Evolutionary conservation across 2,113 vertebrate genomes (phyloP).

Genomic region (Ancistrus triradiatus): DNA sequence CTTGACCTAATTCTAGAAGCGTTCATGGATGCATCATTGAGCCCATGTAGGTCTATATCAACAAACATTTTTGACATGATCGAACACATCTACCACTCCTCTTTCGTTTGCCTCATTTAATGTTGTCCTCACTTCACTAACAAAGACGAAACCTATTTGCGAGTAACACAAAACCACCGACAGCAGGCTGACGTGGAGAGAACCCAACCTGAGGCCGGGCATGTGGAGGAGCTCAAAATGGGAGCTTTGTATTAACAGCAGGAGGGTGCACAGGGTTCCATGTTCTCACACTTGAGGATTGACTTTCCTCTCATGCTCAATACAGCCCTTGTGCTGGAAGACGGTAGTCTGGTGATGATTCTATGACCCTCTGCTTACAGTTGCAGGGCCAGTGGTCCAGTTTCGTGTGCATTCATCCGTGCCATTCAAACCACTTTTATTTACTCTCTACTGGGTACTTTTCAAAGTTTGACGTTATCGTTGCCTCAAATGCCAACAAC

Average conservation of each 20-base stretch:
- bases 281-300: conserved; percentile 53
- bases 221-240: conserved; percentile 44
- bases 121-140: background rate
- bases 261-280: conserved; percentile 51
- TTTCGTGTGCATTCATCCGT: too few species aligned
- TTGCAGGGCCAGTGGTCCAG: too few species aligned
- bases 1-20: conserved; percentile 62
- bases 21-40: conserved; percentile 55
- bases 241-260: conserved; percentile 60
- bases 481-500: too few species aligned
- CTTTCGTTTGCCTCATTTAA: background rate
- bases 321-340: conserved; percentile 52
- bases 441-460: too few species aligned
- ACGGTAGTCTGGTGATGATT: conserved; percentile 29
- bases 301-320: conserved; percentile 52
- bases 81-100: background rate
- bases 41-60: background rate
- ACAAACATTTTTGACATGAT: conserved; percentile 15
- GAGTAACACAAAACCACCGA: background rate
- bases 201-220: conserved; percentile 24
- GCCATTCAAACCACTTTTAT: too few species aligned
- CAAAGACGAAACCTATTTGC: background rate
- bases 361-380: conserved; percentile 24
- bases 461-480: too few species aligned
- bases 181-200: background rate